These are phyloP conservation scores for Ursus arctos DNA, from an alignment of 2,113 vertebrate genomes.

Conservation along the genomic window DNA sequence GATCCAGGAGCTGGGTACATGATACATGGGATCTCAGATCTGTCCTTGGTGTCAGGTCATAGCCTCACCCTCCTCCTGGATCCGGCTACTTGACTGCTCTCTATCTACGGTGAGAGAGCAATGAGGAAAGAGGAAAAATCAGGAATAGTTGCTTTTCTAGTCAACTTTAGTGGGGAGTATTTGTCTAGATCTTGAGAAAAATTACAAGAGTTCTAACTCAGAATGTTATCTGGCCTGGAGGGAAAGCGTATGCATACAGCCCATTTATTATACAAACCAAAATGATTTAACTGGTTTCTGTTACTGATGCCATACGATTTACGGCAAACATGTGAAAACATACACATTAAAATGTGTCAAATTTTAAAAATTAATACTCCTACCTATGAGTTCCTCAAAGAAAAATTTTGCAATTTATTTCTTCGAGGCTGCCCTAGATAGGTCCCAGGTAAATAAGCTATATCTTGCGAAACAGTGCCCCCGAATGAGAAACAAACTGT, in stretches of 20 bases:
- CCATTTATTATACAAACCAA: neutral
- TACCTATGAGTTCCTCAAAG: neutral
- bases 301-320: neutral
- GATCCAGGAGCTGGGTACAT: neutral
- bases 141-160: neutral
- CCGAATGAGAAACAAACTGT: constrained; percentile 45
- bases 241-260: neutral
- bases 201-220: neutral
- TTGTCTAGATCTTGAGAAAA: neutral
- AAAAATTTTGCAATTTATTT: constrained; percentile 1
- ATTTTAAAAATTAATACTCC: neutral
- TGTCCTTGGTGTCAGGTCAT: too few relatives aligned
- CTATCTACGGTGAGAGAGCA: accelerated
- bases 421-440: constrained; percentile 2
- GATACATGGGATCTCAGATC: neutral
- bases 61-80: neutral
- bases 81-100: neutral
- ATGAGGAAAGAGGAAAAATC: neutral
- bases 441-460: neutral
- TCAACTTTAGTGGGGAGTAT: neutral
- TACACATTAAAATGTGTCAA: neutral
- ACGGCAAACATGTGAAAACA: neutral
- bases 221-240: neutral
- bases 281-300: neutral
- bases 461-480: constrained; percentile 28